phyloP scores from a whole-genome alignment of 2,113 vertebrate genomes.

The Atractosteus spatula region DNA sequence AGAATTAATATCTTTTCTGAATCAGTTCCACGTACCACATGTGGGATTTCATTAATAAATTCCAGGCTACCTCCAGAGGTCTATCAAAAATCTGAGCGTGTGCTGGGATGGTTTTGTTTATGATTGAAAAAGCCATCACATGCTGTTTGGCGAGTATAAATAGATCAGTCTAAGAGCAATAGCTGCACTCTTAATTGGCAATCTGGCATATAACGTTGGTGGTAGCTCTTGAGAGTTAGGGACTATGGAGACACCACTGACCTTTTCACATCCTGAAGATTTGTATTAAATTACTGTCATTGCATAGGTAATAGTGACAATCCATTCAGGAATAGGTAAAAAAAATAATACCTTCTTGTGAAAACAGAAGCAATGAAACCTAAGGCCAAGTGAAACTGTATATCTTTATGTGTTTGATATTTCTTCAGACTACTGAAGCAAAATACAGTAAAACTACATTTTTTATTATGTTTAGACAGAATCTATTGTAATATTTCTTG shows the following conservation, averaged over 20 bases:
- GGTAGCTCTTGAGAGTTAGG: background rate
- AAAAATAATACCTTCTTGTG: too few relatives aligned
- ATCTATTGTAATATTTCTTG: too few relatives aligned
- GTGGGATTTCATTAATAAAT: background rate
- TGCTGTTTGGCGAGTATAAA: background rate
- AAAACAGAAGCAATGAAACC: too few relatives aligned
- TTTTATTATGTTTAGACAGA: too few relatives aligned
- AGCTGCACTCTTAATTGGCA: background rate
- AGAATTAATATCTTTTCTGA: too few relatives aligned
- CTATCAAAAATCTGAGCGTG: too few relatives aligned
- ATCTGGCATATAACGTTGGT: background rate
- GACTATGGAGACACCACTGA: background rate
- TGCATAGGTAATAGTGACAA: background rate
- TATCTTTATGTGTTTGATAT: too few relatives aligned
- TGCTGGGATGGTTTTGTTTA: background rate
- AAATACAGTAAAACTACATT: too few relatives aligned
- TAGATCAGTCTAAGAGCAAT: background rate
- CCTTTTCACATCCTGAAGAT: background rate
- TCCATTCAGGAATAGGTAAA: too few relatives aligned
- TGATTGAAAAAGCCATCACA: background rate
- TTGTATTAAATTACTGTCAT: background rate
- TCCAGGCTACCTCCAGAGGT: too few relatives aligned
- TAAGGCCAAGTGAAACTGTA: too few relatives aligned
- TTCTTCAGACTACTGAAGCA: too few relatives aligned
- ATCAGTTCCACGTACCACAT: background rate